A percentile compares a stretch with the other conserved stretches of the same genome.
Conservation (phyloP, 2,888 invertebrate genomes). For the Taphrorychus bicolor region DNA sequence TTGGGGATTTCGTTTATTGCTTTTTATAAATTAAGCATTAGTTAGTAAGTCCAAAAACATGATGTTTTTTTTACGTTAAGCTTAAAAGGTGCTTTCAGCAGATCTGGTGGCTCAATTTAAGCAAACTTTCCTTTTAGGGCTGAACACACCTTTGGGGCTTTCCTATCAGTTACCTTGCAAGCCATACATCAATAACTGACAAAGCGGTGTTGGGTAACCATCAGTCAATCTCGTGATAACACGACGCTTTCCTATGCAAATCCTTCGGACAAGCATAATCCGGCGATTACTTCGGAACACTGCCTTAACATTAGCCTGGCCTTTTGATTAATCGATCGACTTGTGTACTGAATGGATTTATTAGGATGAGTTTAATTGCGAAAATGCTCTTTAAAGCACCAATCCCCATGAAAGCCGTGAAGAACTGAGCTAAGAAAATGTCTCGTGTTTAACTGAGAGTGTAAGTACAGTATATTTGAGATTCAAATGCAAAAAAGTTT, state of each 20-base stretch:
- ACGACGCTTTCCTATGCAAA: conserved; percentile 3
- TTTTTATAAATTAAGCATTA: neutral
- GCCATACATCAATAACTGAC: conserved; percentile 2
- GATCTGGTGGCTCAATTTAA: too few relatives aligned
- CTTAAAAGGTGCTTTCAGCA: too few relatives aligned
- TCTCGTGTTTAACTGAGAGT: too few relatives aligned
- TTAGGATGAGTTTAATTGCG: neutral
- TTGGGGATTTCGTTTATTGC: neutral
- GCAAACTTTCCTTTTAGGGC: neutral
- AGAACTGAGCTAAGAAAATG: too few relatives aligned
- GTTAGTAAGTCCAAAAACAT: too few relatives aligned
- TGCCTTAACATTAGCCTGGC: neutral
- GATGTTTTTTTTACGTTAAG: too few relatives aligned
- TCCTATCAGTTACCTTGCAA: neutral
- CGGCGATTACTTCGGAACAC: neutral
- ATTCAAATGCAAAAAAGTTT: too few relatives aligned
- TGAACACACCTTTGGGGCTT: neutral
- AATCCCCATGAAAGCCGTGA: too few relatives aligned
- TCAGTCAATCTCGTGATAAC: conserved; percentile 1
- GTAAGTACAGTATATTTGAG: too few relatives aligned
- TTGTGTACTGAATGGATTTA: neutral
- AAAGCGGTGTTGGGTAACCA: neutral
- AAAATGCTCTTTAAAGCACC: too few relatives aligned
- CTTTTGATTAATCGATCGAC: neutral
- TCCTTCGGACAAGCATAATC: conserved; percentile 3